phyloP scores from a whole-genome alignment of 2,888 invertebrate species.

The Ennomos erosarius region DNA sequence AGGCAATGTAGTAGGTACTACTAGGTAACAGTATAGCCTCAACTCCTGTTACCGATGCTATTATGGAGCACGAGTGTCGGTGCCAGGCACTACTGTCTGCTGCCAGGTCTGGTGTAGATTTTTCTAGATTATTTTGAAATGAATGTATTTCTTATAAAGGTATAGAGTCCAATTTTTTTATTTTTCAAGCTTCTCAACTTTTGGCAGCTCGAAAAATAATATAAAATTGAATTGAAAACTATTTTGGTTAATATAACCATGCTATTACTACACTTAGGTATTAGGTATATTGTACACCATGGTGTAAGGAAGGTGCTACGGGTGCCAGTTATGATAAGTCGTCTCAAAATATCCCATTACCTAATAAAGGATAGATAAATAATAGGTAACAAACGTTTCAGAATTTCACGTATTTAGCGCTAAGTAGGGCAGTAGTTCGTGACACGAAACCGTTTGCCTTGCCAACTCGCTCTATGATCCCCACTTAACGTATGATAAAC shows the following conservation, averaged over 20 bases:
- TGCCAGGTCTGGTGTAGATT: slow-evolving; percentile 1
- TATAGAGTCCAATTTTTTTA: too few relatives aligned
- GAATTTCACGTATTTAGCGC: slow-evolving; percentile 55
- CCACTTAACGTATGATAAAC: slow-evolving; percentile 43
- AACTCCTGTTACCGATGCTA: slow-evolving; percentile 11
- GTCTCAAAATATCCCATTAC: slow-evolving; percentile 1
- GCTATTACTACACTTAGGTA: too few relatives aligned
- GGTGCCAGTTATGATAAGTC: too few relatives aligned
- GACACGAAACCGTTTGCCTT: slow-evolving; percentile 59
- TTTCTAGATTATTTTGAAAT: background rate
- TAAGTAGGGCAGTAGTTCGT: slow-evolving; percentile 66
- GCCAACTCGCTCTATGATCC: slow-evolving; percentile 36
- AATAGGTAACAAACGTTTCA: slow-evolving; percentile 29
- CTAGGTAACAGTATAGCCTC: background rate
- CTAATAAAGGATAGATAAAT: slow-evolving; percentile 2
- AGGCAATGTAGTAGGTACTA: background rate
- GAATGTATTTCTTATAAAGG: background rate
- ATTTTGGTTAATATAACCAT: too few relatives aligned
- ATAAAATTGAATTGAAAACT: too few relatives aligned
- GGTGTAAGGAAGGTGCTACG: too few relatives aligned
- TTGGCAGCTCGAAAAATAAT: too few relatives aligned
- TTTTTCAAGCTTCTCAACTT: too few relatives aligned
- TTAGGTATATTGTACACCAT: too few relatives aligned
- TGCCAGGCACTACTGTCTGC: slow-evolving; percentile 32
- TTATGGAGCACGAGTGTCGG: slow-evolving; percentile 19